Evolutionary conservation across 1,140 invertebrate species (phyloP).

Genomic region (Dreissena polymorpha): DNA sequence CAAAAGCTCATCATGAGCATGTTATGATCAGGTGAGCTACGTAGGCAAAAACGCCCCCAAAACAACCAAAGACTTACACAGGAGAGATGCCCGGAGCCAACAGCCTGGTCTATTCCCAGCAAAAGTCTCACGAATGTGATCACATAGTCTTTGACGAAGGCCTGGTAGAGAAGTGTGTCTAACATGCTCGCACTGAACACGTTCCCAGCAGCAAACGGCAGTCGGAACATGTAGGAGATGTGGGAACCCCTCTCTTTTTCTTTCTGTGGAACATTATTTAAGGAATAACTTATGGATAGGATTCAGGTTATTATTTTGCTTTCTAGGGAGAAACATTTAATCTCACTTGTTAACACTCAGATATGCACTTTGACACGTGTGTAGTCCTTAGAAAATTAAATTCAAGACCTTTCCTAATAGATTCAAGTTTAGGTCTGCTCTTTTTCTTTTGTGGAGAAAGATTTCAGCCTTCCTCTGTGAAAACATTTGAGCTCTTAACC

Average conservation of each 20-base stretch:
- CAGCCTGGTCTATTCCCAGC: conserved; percentile 97
- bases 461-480: too few relatives aligned
- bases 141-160: conserved; percentile 99
- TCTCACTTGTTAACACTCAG: neutral
- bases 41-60: too few relatives aligned
- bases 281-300: too few relatives aligned
- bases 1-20: too few relatives aligned
- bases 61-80: conserved; percentile 85
- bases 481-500: too few relatives aligned
- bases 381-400: too few relatives aligned
- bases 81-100: conserved; percentile 97
- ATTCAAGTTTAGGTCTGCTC: too few relatives aligned
- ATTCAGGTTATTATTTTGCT: too few relatives aligned
- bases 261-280: conserved; percentile 89
- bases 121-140: conserved; percentile 97
- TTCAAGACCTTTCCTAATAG: neutral
- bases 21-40: too few relatives aligned
- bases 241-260: conserved; percentile 98
- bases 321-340: neutral
- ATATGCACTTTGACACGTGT: too few relatives aligned
- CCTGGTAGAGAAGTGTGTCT: conserved; percentile 84
- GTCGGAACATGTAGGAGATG: conserved; percentile 99
- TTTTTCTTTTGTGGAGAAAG: too few relatives aligned
- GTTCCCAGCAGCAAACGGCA: conserved; percentile 98
- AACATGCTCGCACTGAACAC: conserved; percentile 93